Evolutionary conservation across 53 echinoderm and acorn worm species (phyloP).

Genomic region (Luidia sarsii): DNA sequence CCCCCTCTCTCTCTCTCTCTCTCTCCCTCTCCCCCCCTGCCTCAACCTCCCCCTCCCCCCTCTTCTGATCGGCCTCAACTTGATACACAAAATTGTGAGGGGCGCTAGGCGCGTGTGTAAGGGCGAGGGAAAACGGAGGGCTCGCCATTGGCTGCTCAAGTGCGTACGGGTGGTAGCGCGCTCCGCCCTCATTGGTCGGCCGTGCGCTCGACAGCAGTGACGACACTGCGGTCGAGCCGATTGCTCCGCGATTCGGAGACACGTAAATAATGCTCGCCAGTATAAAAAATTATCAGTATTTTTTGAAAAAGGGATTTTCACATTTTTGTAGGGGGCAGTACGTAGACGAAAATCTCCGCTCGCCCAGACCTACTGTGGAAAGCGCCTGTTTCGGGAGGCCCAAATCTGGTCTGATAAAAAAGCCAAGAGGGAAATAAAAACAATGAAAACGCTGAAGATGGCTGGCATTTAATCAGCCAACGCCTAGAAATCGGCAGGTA

Average conservation of each 20-base stretch:
- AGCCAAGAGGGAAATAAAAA: too few species aligned
- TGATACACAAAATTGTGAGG: constrained; percentile 1
- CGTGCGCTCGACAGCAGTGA: constrained; percentile 1
- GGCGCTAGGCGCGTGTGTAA: too few species aligned
- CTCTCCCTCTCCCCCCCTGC: not conserved
- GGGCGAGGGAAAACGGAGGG: not conserved
- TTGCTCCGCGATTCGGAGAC: not conserved
- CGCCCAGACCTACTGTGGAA: too few species aligned
- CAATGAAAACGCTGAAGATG: too few species aligned
- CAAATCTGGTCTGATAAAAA: too few species aligned
- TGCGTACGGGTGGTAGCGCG: constrained; percentile 21
- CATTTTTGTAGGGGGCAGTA: too few species aligned
- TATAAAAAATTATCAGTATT: not conserved
- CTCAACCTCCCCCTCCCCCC: not conserved
- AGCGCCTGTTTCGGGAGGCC: too few species aligned
- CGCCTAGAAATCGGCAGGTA: too few species aligned
- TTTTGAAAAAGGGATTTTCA: too few species aligned
- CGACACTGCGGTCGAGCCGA: constrained; percentile 18
- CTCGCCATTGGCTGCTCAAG: constrained; percentile 32
- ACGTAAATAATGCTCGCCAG: constrained; percentile 21
- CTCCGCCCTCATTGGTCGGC: constrained; percentile 19
- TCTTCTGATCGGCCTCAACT: constrained; percentile 1
- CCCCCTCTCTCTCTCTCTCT: not conserved
- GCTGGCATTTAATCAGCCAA: too few species aligned
- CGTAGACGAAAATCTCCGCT: too few species aligned